Evolutionary conservation across 1,140 invertebrate species (phyloP), one percentile per base, ranked within the genome.

Genomic region (Homalodisca vitripennis): DNA sequence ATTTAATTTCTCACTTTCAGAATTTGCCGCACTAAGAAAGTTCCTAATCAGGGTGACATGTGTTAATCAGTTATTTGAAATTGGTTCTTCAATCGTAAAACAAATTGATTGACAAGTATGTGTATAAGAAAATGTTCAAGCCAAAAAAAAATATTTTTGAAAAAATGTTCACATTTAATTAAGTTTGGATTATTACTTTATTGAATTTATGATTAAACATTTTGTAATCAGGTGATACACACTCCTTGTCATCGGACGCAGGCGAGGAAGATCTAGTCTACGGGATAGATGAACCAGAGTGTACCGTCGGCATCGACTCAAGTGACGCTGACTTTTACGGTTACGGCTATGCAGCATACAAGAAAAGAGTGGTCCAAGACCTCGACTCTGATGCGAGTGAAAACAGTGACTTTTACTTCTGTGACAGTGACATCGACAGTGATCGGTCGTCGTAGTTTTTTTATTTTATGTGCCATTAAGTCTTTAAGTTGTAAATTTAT

Each of bases 361-460:
- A 60, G 55, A 60, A 60, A 29, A 22, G 55, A 60, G 55, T 60
- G 3, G 27, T 13, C 10, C 26, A 24, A 30, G 24, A 60, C 14
- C 55, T 60, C 2, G 55, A 60, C 22, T 60, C 55, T 27, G 55
- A 60, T 12, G 24, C 55, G n/a, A 60, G 55, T 60, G 55, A 60
- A 27, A 27, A 60, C 26, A 60, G 55, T 27, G 55, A 60, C 55
- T 60, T 60, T 29, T 60, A 30, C 26, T 60, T 27, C n/a, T 26
- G 55, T 27, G 55, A 60, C 22, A 60, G 55, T 27, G 55, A 60
- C 29, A 10, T 60, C 12, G 55, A 60, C 3, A 60, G 55, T 60
- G 24, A 60, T n/a, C n/a, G n/a, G n/a, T n/a, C n/a, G n/a, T n/a
- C n/a, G n/a, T n/a, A n/a, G n/a, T n/a, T n/a, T n/a, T n/a, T n/a